Conservation (phyloP, 23 tunicate species). For the Styela plicata region DNA sequence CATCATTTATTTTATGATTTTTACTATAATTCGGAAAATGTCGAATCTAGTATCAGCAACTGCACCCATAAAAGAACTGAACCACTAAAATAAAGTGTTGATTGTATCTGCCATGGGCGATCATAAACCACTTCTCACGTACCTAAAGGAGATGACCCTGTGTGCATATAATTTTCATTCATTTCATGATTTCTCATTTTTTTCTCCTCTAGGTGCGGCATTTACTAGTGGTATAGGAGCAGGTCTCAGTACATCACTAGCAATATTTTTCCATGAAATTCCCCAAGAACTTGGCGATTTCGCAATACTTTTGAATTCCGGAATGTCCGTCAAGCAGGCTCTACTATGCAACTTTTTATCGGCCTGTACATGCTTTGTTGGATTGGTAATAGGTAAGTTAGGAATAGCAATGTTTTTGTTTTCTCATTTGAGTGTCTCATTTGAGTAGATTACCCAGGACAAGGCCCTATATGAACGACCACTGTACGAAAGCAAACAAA, state of each 20-base stretch:
- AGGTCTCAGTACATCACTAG: conserved; percentile 74
- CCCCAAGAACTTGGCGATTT: conserved; percentile 93
- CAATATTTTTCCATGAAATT: conserved; percentile 86
- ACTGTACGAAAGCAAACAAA: background rate
- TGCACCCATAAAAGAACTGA: too few relatives aligned
- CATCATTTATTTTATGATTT: too few relatives aligned
- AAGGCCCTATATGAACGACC: background rate
- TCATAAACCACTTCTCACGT: too few relatives aligned
- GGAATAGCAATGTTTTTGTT: background rate
- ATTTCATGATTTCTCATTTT: background rate
- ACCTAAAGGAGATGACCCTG: too few relatives aligned
- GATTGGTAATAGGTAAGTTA: conserved; percentile 67
- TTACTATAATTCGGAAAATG: too few relatives aligned
- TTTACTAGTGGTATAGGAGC: conserved; percentile 85
- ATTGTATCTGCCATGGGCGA: too few relatives aligned
- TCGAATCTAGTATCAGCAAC: too few relatives aligned
- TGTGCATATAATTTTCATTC: background rate
- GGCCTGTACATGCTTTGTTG: conserved; percentile 83
- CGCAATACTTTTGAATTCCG: conserved; percentile 68
- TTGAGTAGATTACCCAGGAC: too few relatives aligned
- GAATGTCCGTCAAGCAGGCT: conserved; percentile 83
- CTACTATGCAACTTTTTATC: conserved; percentile 62
- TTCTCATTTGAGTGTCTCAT: background rate
- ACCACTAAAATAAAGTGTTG: too few relatives aligned
- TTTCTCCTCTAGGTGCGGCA: conserved; percentile 67